phyloP scores from a whole-genome alignment of 1,140 invertebrate species.

The Caerostris darwini region DNA sequence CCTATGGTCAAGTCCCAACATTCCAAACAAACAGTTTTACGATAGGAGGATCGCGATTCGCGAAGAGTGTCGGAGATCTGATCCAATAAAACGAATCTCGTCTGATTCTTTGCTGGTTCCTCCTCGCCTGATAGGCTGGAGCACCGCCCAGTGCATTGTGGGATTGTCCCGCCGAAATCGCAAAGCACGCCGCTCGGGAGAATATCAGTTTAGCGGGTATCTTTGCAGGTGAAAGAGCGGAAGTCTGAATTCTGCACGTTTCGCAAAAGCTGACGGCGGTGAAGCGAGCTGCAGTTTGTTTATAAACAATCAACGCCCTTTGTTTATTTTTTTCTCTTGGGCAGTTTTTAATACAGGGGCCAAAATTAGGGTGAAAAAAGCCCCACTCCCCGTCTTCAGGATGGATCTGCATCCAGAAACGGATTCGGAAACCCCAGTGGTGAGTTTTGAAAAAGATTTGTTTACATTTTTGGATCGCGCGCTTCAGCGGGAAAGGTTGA shows the following conservation, averaged over 20 bases:
- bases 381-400: slow-evolving; percentile 91
- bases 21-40: slow-evolving; percentile 73
- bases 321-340: slow-evolving; percentile 36
- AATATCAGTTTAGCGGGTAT: slow-evolving; percentile 41
- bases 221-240: not conserved
- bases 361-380: slow-evolving; percentile 96
- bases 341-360: slow-evolving; percentile 82
- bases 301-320: slow-evolving; percentile 29
- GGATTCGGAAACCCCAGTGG: slow-evolving; percentile 85
- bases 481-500: not conserved
- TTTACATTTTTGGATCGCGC: not conserved
- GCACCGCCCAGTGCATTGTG: slow-evolving; percentile 41
- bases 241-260: not conserved
- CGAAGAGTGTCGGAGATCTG: slow-evolving; percentile 55
- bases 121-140: slow-evolving; percentile 51
- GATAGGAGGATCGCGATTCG: slow-evolving; percentile 61
- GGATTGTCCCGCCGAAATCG: slow-evolving; percentile 49
- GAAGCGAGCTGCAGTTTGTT: not conserved
- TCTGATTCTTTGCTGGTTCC: not conserved
- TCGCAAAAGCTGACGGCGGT: not conserved
- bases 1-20: slow-evolving; percentile 32
- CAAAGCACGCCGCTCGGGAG: slow-evolving; percentile 13
- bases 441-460: slow-evolving; percentile 81
- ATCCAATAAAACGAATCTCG: slow-evolving; percentile 63
- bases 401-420: slow-evolving; percentile 90